phyloP scores from a whole-genome alignment of 2,113 vertebrate genomes.

The Laterallus jamaicensis region DNA sequence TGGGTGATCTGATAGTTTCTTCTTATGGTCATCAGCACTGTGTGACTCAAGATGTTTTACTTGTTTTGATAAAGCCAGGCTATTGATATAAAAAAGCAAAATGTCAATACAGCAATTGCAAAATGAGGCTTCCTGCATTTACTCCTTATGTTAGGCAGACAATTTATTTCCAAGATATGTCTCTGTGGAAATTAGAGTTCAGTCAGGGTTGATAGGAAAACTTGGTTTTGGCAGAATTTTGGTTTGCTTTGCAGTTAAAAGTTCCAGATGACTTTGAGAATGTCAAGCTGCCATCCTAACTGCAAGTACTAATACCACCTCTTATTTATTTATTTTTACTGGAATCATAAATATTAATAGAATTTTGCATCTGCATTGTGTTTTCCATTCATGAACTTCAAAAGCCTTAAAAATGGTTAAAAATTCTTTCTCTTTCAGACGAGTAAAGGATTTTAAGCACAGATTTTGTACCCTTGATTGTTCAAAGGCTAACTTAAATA shows the following conservation, averaged over 20 bases:
- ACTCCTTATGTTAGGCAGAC: neutral
- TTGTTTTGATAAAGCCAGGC: neutral
- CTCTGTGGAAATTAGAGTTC: neutral
- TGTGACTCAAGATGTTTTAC: neutral
- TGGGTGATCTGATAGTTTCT: neutral
- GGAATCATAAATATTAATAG: conserved; percentile 25
- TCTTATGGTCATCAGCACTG: neutral
- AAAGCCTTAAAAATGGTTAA: neutral
- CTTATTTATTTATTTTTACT: conserved; percentile 4
- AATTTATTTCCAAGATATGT: neutral
- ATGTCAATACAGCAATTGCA: neutral
- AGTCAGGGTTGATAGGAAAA: neutral
- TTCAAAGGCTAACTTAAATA: neutral
- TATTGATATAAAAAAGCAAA: neutral
- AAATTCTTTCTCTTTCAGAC: neutral
- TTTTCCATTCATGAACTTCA: neutral
- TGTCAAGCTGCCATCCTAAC: neutral
- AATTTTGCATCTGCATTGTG: neutral
- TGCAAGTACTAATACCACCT: neutral
- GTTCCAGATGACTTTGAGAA: neutral
- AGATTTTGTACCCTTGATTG: neutral
- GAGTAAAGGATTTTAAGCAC: neutral
- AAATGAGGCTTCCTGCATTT: neutral
- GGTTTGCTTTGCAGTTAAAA: neutral
- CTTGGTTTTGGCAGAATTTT: neutral